phyloP scores from a whole-genome alignment of 2,113 vertebrate species.

The Rutilus rutilus region DNA sequence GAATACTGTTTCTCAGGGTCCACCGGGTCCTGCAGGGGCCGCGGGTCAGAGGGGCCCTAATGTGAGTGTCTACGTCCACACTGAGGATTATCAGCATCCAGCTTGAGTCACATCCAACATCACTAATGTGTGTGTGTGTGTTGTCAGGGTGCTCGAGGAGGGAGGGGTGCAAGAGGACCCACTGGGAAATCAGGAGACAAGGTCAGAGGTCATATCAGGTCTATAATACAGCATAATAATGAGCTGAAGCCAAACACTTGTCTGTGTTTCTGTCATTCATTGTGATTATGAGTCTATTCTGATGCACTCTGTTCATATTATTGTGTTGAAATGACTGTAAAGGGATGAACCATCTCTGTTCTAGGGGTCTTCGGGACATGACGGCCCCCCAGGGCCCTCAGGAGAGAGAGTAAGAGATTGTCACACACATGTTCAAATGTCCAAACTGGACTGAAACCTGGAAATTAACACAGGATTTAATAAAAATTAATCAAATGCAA shows the following conservation, averaged over 20 bases:
- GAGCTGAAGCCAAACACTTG: neutral
- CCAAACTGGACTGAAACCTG: neutral
- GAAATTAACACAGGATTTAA: neutral
- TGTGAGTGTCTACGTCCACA: slow-evolving; percentile 77
- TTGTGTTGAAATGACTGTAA: neutral
- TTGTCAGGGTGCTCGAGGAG: slow-evolving; percentile 87
- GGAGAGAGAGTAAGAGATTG: slow-evolving; percentile 87
- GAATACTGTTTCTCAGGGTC: slow-evolving; percentile 78
- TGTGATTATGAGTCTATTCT: slow-evolving; percentile 26
- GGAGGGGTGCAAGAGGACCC: slow-evolving; percentile 87
- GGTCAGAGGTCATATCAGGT: slow-evolving; percentile 72
- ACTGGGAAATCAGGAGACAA: slow-evolving; percentile 96
- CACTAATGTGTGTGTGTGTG: slow-evolving; percentile 9
- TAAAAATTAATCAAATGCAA: neutral
- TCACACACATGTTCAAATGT: neutral
- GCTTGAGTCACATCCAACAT: neutral
- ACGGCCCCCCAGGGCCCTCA: slow-evolving; percentile 88
- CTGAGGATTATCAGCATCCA: neutral
- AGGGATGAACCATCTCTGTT: neutral
- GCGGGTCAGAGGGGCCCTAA: slow-evolving; percentile 92
- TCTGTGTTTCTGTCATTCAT: neutral
- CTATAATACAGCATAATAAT: neutral
- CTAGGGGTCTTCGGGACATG: slow-evolving; percentile 91
- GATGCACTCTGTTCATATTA: neutral
- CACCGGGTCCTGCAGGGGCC: slow-evolving; percentile 86